Percentiles rank a stretch among this genome's conserved stretches.
Evolutionary conservation across 2,113 vertebrate genomes (phyloP).

Genomic region (Phylloscopus trochiloides): DNA sequence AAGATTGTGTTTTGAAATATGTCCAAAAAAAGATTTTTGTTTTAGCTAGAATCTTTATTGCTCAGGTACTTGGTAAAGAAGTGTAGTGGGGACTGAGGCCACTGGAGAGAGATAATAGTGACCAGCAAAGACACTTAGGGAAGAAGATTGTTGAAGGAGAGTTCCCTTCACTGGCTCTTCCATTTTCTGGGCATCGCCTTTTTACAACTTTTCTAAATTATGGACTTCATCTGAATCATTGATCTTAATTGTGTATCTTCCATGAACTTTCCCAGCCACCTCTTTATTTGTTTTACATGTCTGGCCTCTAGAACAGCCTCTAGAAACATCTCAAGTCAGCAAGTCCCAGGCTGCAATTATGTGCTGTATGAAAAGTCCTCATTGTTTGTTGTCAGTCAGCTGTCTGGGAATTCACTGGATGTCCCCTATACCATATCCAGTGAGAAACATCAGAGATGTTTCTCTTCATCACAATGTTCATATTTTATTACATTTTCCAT

Average conservation of each 20-base stretch:
- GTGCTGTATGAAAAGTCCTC: background rate
- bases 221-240: background rate
- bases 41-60: background rate
- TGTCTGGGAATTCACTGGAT: background rate
- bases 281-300: background rate
- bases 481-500: background rate
- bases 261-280: background rate
- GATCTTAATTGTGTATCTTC: background rate
- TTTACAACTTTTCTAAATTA: background rate
- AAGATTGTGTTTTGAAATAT: background rate
- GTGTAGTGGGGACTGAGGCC: background rate
- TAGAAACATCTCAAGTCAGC: background rate
- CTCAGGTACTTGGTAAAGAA: background rate
- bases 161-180: background rate
- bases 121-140: background rate
- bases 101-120: background rate
- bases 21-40: background rate
- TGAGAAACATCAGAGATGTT: background rate
- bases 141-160: background rate
- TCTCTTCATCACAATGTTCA: background rate
- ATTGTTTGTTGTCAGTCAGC: background rate
- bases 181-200: background rate
- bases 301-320: background rate
- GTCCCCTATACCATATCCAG: background rate
- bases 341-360: background rate